Evolutionary conservation across 2,797 vertebrate genomes (phyloP).

Genomic region (Sitta carolinensis): DNA sequence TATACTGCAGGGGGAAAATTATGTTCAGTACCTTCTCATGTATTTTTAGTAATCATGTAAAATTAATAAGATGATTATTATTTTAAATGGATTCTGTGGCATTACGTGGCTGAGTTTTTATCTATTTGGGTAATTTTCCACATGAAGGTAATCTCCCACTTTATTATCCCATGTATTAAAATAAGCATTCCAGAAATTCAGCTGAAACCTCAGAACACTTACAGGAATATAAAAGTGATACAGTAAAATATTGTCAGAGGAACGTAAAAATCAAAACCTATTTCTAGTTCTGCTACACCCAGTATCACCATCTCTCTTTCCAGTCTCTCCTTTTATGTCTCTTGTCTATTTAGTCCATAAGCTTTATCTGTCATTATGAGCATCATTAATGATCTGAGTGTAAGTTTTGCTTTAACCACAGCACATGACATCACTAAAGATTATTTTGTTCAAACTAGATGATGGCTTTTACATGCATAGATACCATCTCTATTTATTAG

Average conservation of each 20-base stretch:
- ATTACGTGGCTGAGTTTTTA: not conserved
- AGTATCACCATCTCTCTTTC: not conserved
- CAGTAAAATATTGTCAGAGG: not conserved
- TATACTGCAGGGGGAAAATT: not conserved
- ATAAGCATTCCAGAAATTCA: slow-evolving; percentile 8
- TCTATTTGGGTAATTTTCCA: not conserved
- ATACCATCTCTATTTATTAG: not conserved
- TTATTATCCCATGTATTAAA: not conserved
- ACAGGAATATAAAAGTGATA: not conserved
- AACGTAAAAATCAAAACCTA: not conserved
- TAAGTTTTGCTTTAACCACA: not conserved
- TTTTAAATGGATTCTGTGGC: not conserved
- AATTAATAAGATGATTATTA: not conserved
- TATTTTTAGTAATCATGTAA: not conserved
- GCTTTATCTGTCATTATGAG: not conserved
- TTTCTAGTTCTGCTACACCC: not conserved
- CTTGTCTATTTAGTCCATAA: not conserved
- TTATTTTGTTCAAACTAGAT: not conserved
- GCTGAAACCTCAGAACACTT: not conserved
- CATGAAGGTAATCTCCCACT: not conserved
- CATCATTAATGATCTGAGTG: not conserved
- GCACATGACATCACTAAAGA: not conserved
- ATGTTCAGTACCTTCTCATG: not conserved
- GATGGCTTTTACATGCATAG: not conserved
- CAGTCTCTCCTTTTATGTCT: not conserved